Evolutionary conservation across 2,797 vertebrate species (phyloP).

Genomic region (Chanos chanos): DNA sequence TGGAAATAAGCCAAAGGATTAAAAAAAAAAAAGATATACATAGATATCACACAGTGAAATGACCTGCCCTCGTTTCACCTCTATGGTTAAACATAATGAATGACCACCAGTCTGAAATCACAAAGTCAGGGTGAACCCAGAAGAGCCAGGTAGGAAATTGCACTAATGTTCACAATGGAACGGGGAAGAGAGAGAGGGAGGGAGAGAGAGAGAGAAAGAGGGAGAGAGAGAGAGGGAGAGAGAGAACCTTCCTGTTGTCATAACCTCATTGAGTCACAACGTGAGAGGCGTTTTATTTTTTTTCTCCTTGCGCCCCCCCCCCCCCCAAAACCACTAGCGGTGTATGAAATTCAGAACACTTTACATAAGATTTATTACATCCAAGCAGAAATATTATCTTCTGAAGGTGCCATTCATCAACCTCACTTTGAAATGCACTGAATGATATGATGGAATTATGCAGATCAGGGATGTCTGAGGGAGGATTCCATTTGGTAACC

Average conservation of each 20-base stretch:
- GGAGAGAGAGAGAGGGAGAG: constrained; percentile 19
- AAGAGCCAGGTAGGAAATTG: constrained; percentile 44
- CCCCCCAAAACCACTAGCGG: constrained; percentile 39
- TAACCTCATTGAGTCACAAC: constrained; percentile 34
- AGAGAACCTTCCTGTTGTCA: constrained; percentile 34
- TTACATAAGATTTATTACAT: constrained; percentile 94
- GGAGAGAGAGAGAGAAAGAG: constrained; percentile 35
- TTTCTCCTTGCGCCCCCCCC: constrained; percentile 30
- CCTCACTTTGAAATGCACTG: constrained; percentile 82
- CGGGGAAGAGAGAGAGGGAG: constrained; percentile 29
- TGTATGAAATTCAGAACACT: constrained; percentile 76
- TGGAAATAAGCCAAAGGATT: not conserved
- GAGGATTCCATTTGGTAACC: constrained; percentile 96
- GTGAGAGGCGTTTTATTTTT: not conserved
- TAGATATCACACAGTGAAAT: constrained; percentile 1
- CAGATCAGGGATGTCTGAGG: constrained; percentile 91
- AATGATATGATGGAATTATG: constrained; percentile 97
- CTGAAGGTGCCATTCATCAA: constrained; percentile 93
- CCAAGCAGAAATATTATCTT: constrained; percentile 95
- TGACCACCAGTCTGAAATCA: not conserved
- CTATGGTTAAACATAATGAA: constrained; percentile 28
- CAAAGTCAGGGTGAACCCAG: constrained; percentile 9
- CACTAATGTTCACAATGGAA: constrained; percentile 34
- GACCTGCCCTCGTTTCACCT: constrained; percentile 18
- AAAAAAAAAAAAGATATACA: constrained; percentile 10